Percentiles rank a stretch among this genome's conserved stretches.
phyloP scores from a whole-genome alignment of 2,113 vertebrate genomes.

The Megaleporinus macrocephalus region DNA sequence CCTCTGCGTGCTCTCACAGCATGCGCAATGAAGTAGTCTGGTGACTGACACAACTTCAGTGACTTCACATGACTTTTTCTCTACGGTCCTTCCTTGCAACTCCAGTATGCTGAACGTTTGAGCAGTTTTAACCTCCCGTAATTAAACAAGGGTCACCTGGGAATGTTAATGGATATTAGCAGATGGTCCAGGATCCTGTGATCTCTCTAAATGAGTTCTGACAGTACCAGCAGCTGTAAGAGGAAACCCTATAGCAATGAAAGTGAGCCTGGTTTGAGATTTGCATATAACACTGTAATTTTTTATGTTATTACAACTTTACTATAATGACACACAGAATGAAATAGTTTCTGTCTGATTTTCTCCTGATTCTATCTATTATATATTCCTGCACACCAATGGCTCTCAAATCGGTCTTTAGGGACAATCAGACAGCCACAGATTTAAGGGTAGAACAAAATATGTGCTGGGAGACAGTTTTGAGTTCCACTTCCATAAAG shows the following conservation, averaged over 20 bases:
- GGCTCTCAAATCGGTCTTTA: too few relatives aligned
- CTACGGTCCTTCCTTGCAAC: background rate
- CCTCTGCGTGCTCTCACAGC: background rate
- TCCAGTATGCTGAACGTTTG: background rate
- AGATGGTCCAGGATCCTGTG: conserved; percentile 31
- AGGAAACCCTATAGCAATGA: conserved; percentile 15
- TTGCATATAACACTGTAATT: background rate
- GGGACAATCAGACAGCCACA: too few relatives aligned
- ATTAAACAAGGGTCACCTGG: conserved; percentile 23
- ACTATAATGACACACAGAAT: too few relatives aligned
- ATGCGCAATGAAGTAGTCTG: background rate
- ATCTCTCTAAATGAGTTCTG: conserved; percentile 35
- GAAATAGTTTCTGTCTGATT: background rate
- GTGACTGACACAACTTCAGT: background rate
- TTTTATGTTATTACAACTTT: too few relatives aligned
- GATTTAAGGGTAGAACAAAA: too few relatives aligned
- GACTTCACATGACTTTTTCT: background rate
- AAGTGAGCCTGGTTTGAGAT: background rate
- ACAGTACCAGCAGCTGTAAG: conserved; percentile 13
- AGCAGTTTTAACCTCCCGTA: conserved; percentile 14
- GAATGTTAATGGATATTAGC: conserved; percentile 9
- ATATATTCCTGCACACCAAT: too few relatives aligned
- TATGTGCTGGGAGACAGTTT: too few relatives aligned
- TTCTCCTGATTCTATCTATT: too few relatives aligned
- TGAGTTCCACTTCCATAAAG: too few relatives aligned